Conservation (phyloP, 2,888 invertebrate species). For the Sylvicola cinctus region DNA sequence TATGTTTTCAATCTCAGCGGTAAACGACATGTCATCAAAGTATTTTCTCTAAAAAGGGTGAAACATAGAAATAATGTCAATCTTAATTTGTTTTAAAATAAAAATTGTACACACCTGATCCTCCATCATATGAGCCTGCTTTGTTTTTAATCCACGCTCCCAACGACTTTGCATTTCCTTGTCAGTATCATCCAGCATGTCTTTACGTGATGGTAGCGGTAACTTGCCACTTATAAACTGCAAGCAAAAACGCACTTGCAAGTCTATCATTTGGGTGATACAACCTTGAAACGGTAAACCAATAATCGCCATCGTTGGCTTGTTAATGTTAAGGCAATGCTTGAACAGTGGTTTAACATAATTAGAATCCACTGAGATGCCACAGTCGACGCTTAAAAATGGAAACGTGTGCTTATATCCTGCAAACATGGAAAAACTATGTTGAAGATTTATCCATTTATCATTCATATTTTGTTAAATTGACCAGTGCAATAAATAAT, state of each 20-base stretch:
- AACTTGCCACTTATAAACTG: conserved; percentile 40
- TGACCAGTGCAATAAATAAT: conserved; percentile 66
- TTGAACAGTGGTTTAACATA: conserved; percentile 72
- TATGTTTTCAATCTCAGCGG: conserved; percentile 37
- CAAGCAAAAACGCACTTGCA: conserved; percentile 51
- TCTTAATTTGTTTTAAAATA: too few relatives aligned
- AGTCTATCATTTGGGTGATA: conserved; percentile 69
- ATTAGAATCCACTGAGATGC: conserved; percentile 50
- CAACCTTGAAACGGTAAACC: conserved; percentile 68
- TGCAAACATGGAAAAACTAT: too few relatives aligned
- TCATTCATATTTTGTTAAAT: too few relatives aligned
- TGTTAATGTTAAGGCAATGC: conserved; percentile 61
- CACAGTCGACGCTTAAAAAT: conserved; percentile 48
- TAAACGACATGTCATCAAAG: conserved; percentile 41
- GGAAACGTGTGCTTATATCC: conserved; percentile 60
- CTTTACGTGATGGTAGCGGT: conserved; percentile 33
- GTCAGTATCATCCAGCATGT: conserved; percentile 42
- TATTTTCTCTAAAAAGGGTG: conserved; percentile 47
- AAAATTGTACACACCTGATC: too few relatives aligned
- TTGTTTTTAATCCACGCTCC: conserved; percentile 40
- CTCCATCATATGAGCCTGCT: conserved; percentile 73
- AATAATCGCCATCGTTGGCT: conserved; percentile 62
- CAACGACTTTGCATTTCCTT: conserved; percentile 36
- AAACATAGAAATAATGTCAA: too few relatives aligned
- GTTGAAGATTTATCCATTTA: too few relatives aligned